These are phyloP conservation scores for Jaculus jaculus DNA, from an alignment of 2,113 vertebrate species.

Conservation along the genomic window DNA sequence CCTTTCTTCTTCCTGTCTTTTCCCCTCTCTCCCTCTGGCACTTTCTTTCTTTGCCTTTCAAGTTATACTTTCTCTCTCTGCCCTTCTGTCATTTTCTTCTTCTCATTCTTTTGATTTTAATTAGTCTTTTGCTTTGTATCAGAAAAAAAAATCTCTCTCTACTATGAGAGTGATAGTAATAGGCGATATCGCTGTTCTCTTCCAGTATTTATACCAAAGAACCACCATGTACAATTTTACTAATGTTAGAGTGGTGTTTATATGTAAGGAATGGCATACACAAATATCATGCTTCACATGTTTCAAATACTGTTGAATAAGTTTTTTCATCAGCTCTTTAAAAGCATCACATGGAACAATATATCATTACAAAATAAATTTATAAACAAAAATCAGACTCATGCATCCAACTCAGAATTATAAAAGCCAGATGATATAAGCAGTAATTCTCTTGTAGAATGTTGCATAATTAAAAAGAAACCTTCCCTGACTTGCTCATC, in stretches of 20 bases:
- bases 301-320: conserved; percentile 37
- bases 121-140: not conserved
- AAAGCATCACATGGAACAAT: conserved; percentile 58
- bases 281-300: not conserved
- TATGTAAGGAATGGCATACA: not conserved
- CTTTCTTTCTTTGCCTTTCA: accelerated
- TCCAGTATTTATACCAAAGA: conserved; percentile 27
- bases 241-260: conserved; percentile 15
- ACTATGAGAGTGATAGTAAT: not conserved
- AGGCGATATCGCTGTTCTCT: not conserved
- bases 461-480: conserved; percentile 68
- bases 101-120: not conserved
- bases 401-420: conserved; percentile 41
- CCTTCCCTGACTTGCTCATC: conserved; percentile 56
- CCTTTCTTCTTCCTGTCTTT: not conserved
- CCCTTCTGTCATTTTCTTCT: accelerated
- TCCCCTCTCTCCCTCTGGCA: no score
- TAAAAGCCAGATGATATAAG: conserved; percentile 47
- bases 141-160: conserved; percentile 40
- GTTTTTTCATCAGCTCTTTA: conserved; percentile 55
- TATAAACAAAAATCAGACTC: conserved; percentile 63
- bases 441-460: conserved; percentile 54
- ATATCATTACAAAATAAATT: conserved; percentile 58
- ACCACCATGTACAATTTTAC: not conserved
- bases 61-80: no score